These are phyloP conservation scores for Dioctria rufipes DNA, from an alignment of 2,888 invertebrate species.

Conservation along the genomic window DNA sequence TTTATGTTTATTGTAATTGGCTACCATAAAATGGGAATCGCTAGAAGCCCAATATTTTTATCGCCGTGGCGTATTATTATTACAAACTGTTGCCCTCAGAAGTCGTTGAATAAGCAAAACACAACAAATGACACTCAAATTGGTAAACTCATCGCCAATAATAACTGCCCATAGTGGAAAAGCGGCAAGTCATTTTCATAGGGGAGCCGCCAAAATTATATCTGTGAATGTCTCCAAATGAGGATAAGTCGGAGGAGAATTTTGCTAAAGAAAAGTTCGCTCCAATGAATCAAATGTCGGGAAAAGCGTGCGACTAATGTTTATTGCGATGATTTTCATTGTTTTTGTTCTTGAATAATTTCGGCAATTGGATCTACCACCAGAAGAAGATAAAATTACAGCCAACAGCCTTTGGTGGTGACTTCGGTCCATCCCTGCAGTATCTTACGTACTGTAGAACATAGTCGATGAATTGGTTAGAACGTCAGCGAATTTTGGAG, in stretches of 20 bases:
- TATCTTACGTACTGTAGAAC: not conserved
- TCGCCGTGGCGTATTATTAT: slow-evolving; percentile 6
- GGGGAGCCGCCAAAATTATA: not conserved
- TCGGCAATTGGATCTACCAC: slow-evolving; percentile 34
- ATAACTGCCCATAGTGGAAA: slow-evolving; percentile 21
- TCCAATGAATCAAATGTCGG: slow-evolving; percentile 43
- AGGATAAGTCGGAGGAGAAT: not conserved
- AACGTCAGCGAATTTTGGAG: not conserved
- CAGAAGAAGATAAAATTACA: slow-evolving; percentile 29
- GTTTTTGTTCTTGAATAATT: slow-evolving; percentile 39
- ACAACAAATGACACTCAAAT: slow-evolving; percentile 8
- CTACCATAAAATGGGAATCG: slow-evolving; percentile 17
- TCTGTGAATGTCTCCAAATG: slow-evolving; percentile 9
- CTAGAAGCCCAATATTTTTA: slow-evolving; percentile 25
- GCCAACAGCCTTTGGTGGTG: slow-evolving; percentile 12
- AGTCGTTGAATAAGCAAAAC: slow-evolving; percentile 1
- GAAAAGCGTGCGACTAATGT: slow-evolving; percentile 53
- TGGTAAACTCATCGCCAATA: slow-evolving; percentile 28
- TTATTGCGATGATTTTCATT: slow-evolving; percentile 50
- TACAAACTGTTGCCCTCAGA: slow-evolving; percentile 45
- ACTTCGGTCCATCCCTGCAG: not conserved
- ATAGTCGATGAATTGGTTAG: slow-evolving; percentile 4
- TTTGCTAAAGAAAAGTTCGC: not conserved
- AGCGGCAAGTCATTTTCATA: slow-evolving; percentile 22
- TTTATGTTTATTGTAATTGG: slow-evolving; percentile 33